Evolutionary conservation across 2,888 invertebrate species (phyloP), one percentile per base, ranked within the genome.

Genomic region (Lasiommata megera): DNA sequence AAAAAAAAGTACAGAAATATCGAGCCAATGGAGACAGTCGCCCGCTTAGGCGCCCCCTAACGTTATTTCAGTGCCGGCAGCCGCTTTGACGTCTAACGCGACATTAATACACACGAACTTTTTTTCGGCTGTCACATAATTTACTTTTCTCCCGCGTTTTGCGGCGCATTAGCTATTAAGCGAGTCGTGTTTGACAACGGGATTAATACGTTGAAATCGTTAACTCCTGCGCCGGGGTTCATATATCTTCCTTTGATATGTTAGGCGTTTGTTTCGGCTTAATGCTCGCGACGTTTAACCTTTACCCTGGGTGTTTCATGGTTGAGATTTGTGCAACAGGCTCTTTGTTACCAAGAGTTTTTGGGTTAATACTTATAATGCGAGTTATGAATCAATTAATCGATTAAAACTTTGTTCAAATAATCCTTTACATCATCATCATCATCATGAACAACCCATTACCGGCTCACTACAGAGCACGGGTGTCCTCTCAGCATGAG

Each of bases 151-250:
- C 59, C 62, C 62, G 68, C 75, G 81, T 79, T 81, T 82, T 81
- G 80, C 80, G 72, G 80, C 73, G 85, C 89, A 88, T 89, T 88
- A 89, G 88, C 88, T 88, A 88, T 86, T 88, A 88, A 88, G 80
- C 80, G 80, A 72, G 67, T 73, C 69, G 73, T 69, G 74, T 78
- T 78, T 85, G 85, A 85, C 84, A 80, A 67, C 68, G 70, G 79
- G 77, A 88, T 88, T 87, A 85, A 86, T 84, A 84, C 67, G 80
- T 77, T 75, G 72, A 71, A 75, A 70, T 73, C 69, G 67, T 64
- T 71, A 77, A 78, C 78, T 78, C 1, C 77, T 76, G 71, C 64
- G 64, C 73, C 67, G 62, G 50, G 48, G 56, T 62, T 64, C 38
- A 56, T 60, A 67, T 65, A 63, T 68, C 59, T 46, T 60, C 61